Evolutionary conservation across 2,113 vertebrate species (phyloP).

Genomic region (Microcebus murinus): DNA sequence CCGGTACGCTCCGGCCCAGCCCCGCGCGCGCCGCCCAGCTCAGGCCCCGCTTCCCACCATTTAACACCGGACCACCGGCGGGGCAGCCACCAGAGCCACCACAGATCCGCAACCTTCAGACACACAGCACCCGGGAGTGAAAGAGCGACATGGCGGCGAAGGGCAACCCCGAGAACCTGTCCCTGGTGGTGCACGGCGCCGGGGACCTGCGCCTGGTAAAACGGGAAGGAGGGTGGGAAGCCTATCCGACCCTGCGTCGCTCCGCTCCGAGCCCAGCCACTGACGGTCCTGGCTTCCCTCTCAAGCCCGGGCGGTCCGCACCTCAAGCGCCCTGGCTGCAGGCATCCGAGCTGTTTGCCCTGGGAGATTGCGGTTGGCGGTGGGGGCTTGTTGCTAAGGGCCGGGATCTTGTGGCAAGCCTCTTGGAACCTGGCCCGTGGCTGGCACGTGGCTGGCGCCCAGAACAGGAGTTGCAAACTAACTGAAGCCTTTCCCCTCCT

Average conservation of each 20-base stretch:
- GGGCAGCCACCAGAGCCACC: neutral
- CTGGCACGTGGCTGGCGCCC: too few relatives aligned
- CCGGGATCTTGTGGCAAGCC: too few relatives aligned
- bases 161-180: conserved; percentile 74
- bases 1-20: neutral
- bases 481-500: too few relatives aligned
- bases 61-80: rapidly evolving
- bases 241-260: neutral
- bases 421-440: too few relatives aligned
- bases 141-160: conserved; percentile 71
- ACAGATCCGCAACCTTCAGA: neutral
- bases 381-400: too few relatives aligned
- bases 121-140: neutral
- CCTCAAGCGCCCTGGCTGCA: too few relatives aligned
- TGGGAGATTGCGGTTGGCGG: too few relatives aligned
- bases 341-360: too few relatives aligned
- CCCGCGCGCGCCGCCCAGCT: neutral
- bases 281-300: neutral
- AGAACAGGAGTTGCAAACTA: too few relatives aligned
- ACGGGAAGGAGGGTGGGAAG: neutral
- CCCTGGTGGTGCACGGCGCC: conserved; percentile 82
- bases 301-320: neutral
- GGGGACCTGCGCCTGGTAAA: conserved; percentile 85
- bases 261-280: neutral
- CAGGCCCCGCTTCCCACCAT: neutral